Conservation (phyloP, 37 sponge, comb jelly and placozoan species). For the Eunapius fragilis region DNA sequence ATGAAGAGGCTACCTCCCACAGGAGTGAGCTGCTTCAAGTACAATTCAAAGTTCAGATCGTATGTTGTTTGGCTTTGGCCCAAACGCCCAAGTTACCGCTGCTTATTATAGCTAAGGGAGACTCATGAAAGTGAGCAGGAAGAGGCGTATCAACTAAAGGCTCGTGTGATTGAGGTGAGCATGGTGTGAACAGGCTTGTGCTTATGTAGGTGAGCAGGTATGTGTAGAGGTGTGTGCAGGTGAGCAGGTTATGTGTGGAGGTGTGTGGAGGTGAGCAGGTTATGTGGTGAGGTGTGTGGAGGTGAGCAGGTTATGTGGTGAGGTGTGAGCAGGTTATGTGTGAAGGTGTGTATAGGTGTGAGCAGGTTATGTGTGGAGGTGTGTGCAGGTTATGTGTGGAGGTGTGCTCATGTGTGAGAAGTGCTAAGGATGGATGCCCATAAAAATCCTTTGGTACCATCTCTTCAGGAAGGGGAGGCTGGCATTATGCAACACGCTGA, state of each 20-base stretch:
- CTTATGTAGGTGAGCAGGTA: too few species aligned
- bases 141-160: slow-evolving; percentile 72
- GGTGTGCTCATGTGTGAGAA: too few species aligned
- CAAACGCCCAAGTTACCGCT: neutral
- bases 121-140: slow-evolving; percentile 63
- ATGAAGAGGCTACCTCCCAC: slow-evolving; percentile 55
- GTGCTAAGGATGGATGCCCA: too few species aligned
- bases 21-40: slow-evolving; percentile 59
- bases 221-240: neutral
- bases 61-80: slow-evolving; percentile 2
- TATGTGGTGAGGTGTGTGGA: neutral
- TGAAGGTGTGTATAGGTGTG: too few species aligned
- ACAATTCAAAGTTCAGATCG: slow-evolving; percentile 86
- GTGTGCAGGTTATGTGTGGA: too few species aligned
- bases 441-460: neutral
- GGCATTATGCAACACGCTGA: slow-evolving; percentile 81
- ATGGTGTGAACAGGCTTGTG: too few species aligned
- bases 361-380: neutral
- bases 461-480: slow-evolving; percentile 57
- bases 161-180: slow-evolving; percentile 76
- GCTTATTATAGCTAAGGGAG: slow-evolving; percentile 37
- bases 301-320: neutral
- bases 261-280: neutral
- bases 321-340: neutral
- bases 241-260: neutral